Base-by-base conservation (phyloP, 2,797 vertebrate species). In the Gallinago solitaria region DNA sequence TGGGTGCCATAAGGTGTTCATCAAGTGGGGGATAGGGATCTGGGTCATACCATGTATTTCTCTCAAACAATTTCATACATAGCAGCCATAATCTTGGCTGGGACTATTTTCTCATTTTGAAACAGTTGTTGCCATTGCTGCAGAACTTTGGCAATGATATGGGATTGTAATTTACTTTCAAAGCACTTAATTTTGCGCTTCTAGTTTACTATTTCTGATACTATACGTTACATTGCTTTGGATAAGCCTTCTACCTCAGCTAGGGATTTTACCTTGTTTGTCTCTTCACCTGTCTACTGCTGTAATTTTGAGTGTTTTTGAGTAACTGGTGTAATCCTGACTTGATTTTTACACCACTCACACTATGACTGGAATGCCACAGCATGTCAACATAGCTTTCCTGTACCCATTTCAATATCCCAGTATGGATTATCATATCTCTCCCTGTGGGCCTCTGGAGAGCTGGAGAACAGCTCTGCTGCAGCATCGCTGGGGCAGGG, bases 401-500 rank as follows among this genome's bases (percentile, higher is more conserved):
- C 9, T 19, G 19, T 65, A 30, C 24, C 30, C 19, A 41, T 48
- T 65, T 0, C 25, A 1, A 30, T 33, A 65, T 24, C 24, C 41
- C 59, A 24, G 8, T 57, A 30, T 65, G 41, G 33, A 7, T 41
- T 41, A 48, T 65, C 18, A 7, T 48, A 12, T 23, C 23, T 39
- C 10, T 41, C 12, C 61, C 43, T 33, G 30, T 24, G 51, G 7
- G 15, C 12, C 33, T 65, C 24, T 30, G 35, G 30, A 64, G 59
- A 73, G 27, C 23, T 50, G 64, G 24, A 60, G 45, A 51, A 8
- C 25, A 43, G 16, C 24, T 24, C 15, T 50, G 45, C 32, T 51
- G 11, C 1, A 1, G 11, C 9, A 2, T 33, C 0, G 0, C 24
- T 41, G 45, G 35, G 9, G 9, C 30, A 69, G 61, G 32, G 35